Conservation (phyloP, 2,888 invertebrate genomes). For the Drosophila robusta region DNA sequence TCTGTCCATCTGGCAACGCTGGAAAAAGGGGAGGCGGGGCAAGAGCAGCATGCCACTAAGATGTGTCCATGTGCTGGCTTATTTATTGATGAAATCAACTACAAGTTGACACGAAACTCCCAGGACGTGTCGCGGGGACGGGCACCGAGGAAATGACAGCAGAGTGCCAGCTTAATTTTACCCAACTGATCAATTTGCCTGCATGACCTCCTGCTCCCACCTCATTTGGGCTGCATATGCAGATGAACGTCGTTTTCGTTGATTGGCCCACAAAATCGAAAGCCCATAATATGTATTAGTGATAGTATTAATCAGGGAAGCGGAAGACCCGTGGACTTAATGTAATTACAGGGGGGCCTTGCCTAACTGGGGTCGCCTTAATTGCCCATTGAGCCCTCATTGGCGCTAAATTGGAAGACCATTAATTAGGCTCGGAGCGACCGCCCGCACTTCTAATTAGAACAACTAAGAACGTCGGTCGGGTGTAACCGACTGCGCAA, state of each 20-base stretch:
- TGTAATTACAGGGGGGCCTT: slow-evolving; percentile 61
- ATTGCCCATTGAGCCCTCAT: slow-evolving; percentile 49
- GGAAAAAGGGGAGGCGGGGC: background rate
- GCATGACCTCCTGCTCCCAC: slow-evolving; percentile 11
- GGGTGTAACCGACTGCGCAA: background rate
- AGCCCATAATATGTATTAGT: slow-evolving; percentile 37
- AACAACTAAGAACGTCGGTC: slow-evolving; percentile 18
- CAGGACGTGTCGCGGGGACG: slow-evolving; percentile 13
- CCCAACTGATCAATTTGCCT: slow-evolving; percentile 77
- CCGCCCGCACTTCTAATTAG: slow-evolving; percentile 63
- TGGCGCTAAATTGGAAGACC: slow-evolving; percentile 64
- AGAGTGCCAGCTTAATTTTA: slow-evolving; percentile 67
- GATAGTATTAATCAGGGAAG: slow-evolving; percentile 39
- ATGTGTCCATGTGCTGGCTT: slow-evolving; percentile 52
- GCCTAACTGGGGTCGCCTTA: slow-evolving; percentile 18
- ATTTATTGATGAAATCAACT: slow-evolving; percentile 77
- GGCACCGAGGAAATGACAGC: slow-evolving; percentile 5
- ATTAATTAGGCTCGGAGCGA: slow-evolving; percentile 37
- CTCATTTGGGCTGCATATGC: slow-evolving; percentile 55
- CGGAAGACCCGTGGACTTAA: slow-evolving; percentile 45
- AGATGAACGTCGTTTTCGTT: slow-evolving; percentile 48
- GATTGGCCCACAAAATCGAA: slow-evolving; percentile 69
- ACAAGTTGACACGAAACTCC: slow-evolving; percentile 71
- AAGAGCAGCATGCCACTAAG: slow-evolving; percentile 26
- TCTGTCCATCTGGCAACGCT: slow-evolving; percentile 41